Conservation (phyloP, 1,140 invertebrate genomes). For the Papilio machaon region DNA sequence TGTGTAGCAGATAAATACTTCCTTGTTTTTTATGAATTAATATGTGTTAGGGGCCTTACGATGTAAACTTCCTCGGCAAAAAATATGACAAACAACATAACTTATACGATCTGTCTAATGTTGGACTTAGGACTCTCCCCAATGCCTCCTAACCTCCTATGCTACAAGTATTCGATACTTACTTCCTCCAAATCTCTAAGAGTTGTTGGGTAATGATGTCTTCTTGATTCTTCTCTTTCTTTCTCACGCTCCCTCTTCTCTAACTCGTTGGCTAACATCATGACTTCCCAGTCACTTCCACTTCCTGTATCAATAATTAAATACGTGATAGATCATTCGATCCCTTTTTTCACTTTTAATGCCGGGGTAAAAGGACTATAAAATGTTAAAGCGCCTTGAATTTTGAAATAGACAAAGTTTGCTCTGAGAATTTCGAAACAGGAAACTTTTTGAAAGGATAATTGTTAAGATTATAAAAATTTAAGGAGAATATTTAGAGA, state of each 20-base stretch:
- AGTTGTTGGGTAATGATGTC: slow-evolving; percentile 62
- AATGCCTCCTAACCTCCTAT: too few relatives aligned
- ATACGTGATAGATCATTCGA: not conserved
- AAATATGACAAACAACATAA: too few relatives aligned
- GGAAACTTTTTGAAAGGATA: not conserved
- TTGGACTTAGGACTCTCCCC: too few relatives aligned
- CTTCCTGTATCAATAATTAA: slow-evolving; percentile 61
- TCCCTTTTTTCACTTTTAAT: not conserved
- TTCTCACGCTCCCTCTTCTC: slow-evolving; percentile 83
- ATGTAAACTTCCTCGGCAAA: too few relatives aligned
- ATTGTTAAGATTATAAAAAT: not conserved
- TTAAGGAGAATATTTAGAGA: not conserved
- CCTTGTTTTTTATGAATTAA: too few relatives aligned
- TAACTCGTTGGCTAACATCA: slow-evolving; percentile 88
- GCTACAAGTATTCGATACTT: slow-evolving; percentile 6
- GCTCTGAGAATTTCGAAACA: not conserved
- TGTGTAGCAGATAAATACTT: too few relatives aligned
- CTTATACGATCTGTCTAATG: too few relatives aligned
- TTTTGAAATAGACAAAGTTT: not conserved
- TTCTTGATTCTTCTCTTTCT: slow-evolving; percentile 65
- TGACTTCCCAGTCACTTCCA: slow-evolving; percentile 89
- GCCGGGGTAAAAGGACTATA: not conserved
- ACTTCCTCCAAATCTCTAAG: slow-evolving; percentile 73
- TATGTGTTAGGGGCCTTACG: too few relatives aligned
- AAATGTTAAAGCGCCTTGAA: not conserved